These are phyloP conservation scores for Aptenodytes patagonicus DNA, from an alignment of 2,113 vertebrate species.

Conservation along the genomic window DNA sequence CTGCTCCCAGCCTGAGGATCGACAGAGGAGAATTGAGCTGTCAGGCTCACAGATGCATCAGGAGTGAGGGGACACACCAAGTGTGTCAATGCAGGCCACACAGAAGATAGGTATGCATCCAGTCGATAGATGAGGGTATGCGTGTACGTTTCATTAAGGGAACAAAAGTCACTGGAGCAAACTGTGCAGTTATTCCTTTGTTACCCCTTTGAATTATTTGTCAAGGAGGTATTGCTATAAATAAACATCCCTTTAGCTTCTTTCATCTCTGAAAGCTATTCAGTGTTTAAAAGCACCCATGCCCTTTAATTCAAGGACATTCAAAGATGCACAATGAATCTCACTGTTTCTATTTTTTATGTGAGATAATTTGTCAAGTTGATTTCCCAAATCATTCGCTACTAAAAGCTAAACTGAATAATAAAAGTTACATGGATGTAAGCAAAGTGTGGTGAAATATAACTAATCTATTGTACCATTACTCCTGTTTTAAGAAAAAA, in stretches of 20 bases:
- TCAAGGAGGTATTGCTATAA: neutral
- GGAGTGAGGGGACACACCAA: neutral
- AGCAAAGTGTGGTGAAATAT: neutral
- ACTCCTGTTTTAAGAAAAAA: neutral
- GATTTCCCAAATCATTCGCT: neutral
- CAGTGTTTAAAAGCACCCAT: slow-evolving; percentile 9
- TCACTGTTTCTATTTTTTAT: neutral
- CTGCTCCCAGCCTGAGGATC: neutral
- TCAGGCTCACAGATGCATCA: neutral
- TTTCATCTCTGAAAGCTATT: neutral
- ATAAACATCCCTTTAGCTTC: slow-evolving; percentile 3
- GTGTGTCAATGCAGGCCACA: neutral
- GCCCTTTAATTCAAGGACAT: slow-evolving; percentile 30
- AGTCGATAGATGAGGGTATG: neutral
- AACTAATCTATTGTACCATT: neutral
- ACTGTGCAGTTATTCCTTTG: neutral
- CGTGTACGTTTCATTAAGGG: neutral
- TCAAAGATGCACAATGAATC: neutral
- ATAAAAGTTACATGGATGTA: neutral
- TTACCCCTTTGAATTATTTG: neutral
- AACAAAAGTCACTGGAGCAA: slow-evolving; percentile 9
- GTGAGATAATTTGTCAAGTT: neutral
- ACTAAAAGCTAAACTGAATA: neutral
- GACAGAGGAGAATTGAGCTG: neutral
- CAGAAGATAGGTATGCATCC: neutral